These are phyloP conservation scores for Corythoichthys intestinalis DNA, from an alignment of 2,113 vertebrate genomes.

Conservation along the genomic window DNA sequence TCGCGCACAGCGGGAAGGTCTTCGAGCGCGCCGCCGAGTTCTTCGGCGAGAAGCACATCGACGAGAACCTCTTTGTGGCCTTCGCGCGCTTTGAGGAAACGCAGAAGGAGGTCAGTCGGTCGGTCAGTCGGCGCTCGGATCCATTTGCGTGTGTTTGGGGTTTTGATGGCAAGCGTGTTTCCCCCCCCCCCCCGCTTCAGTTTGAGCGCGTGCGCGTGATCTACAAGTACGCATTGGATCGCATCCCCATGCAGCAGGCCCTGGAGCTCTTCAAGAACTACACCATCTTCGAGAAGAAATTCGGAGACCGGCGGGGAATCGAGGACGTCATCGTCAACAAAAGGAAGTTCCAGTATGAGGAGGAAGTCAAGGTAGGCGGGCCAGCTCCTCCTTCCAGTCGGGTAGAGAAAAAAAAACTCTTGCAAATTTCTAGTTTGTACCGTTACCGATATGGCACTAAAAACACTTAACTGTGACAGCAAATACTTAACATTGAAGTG, in stretches of 20 bases:
- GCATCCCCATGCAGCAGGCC: constrained; percentile 91
- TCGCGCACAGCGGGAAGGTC: constrained; percentile 86
- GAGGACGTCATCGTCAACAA: constrained; percentile 98
- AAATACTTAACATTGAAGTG: too few species aligned
- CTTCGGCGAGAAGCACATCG: constrained; percentile 89
- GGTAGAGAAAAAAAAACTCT: too few species aligned
- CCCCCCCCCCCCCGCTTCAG: constrained; percentile 66
- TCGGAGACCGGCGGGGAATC: constrained; percentile 92
- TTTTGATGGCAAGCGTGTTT: not conserved
- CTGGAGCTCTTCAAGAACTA: constrained; percentile 98
- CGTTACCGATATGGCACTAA: too few species aligned
- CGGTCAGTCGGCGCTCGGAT: not conserved
- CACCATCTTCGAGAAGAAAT: constrained; percentile 98
- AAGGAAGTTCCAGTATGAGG: constrained; percentile 94
- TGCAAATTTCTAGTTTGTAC: too few species aligned
- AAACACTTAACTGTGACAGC: too few species aligned
- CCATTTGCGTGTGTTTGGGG: not conserved
- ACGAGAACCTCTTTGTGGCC: constrained; percentile 90
- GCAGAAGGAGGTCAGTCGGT: constrained; percentile 84
- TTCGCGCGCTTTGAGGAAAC: constrained; percentile 95
- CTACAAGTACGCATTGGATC: constrained; percentile 93
- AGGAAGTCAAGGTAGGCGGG: constrained; percentile 88
- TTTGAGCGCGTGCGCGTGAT: constrained; percentile 95
- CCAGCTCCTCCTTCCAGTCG: too few species aligned
- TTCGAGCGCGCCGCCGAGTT: constrained; percentile 92